A percentile compares a stretch with the other conserved stretches of the same genome.
Evolutionary conservation across 2,797 vertebrate genomes (phyloP).

Genomic region (Phataginus tetradactyla): DNA sequence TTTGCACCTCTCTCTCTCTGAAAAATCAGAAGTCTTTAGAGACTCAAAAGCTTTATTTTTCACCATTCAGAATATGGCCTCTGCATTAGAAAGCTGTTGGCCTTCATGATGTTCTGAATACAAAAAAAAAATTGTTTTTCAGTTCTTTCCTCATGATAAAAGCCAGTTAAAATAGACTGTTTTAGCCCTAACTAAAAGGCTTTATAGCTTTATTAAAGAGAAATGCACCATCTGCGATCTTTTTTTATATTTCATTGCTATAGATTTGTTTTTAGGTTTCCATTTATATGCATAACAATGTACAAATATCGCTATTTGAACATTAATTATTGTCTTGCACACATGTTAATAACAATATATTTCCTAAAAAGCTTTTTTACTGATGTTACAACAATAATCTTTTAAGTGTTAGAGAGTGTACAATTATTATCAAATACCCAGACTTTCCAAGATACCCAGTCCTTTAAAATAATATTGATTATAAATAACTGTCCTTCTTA

Average conservation of each 20-base stretch:
- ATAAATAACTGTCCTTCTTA: background rate
- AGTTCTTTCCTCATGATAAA: slow-evolving; percentile 77
- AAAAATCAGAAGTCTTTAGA: slow-evolving; percentile 10
- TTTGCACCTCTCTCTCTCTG: slow-evolving; percentile 35
- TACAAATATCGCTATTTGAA: background rate
- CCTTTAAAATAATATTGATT: background rate
- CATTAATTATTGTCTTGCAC: background rate
- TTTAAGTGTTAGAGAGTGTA: background rate
- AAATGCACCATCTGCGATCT: background rate
- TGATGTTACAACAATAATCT: background rate
- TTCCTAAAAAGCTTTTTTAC: background rate
- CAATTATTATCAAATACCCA: background rate
- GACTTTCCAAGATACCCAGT: background rate
- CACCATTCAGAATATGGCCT: slow-evolving; percentile 75
- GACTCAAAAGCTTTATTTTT: slow-evolving; percentile 78
- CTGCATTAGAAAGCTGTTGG: slow-evolving; percentile 72
- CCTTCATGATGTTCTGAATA: slow-evolving; percentile 74
- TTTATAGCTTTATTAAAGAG: background rate
- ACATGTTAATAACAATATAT: background rate
- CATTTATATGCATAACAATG: background rate
- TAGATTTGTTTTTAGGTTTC: background rate
- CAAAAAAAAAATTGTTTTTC: slow-evolving; percentile 42
- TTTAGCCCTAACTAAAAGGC: background rate
- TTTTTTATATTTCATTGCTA: background rate
- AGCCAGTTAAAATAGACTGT: slow-evolving; percentile 52